Base-by-base conservation (phyloP, 2,797 vertebrate genomes). In the Neoniphon sammara region DNA sequence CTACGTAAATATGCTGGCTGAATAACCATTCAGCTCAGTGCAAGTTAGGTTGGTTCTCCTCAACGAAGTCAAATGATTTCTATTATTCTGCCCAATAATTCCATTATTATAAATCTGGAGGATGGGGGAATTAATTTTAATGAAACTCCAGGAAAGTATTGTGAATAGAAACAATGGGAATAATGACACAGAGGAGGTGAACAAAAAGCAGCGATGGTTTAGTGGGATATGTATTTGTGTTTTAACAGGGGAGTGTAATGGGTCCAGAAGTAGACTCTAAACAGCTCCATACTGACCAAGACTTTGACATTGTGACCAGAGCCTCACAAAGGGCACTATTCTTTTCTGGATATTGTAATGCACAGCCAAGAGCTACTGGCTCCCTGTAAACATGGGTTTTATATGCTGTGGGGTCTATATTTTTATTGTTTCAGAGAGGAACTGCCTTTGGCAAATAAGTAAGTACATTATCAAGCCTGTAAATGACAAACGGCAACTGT, bases 261-360 rank as follows among this genome's bases (percentile, higher is more conserved):
- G 50, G 36, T 75, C 55, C 58, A 77, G 73, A 80, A 4, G 4
- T n/a, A 31, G 52, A 25, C 65, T 18, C 12, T 53, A 12, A 54
- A 75, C 65, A 56, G 20, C 61, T 66, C 71, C 53, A 68, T 52
- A 18, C 75, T 30, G 53, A 67, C 71, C 61, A 30, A 49, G 36
- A 60, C 47, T 44, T 36, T 66, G 58, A 63, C 68, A 59, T 30
- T 74, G 54, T 75, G 81, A 75, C 76, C 63, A 75, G 47, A 5
- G 50, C 21, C 36, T 64, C 36, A 39, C 5, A 10, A 39, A 42
- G 73, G 73, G 27, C 36, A 17, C 30, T 49, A 68, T 75, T 86
- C 68, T 82, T 81, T 42, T 75, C 77, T 73, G 39, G 42, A 79
- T 69, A 78, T 80, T 80, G 69, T 36, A 67, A 55, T 59, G 21